Percentiles rank a stretch among this genome's conserved stretches.
These are phyloP conservation scores for Nasonia oneida DNA, from an alignment of 2,888 invertebrate genomes.

Conservation along the genomic window DNA sequence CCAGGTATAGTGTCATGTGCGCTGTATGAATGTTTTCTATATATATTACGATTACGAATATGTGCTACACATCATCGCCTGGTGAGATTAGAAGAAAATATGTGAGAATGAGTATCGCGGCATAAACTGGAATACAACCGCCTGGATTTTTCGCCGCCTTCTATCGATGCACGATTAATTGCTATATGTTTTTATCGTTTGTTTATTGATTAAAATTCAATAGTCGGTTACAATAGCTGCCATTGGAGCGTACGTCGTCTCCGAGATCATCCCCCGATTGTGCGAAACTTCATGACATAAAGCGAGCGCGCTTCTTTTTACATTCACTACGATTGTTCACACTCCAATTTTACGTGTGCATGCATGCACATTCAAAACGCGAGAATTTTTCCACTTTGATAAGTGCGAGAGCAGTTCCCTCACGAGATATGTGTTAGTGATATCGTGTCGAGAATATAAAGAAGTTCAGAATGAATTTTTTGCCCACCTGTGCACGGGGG, in stretches of 20 bases:
- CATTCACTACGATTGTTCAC: constrained; percentile 24
- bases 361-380: background rate
- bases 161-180: background rate
- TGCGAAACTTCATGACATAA: constrained; percentile 26
- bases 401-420: constrained; percentile 8
- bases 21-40: constrained; percentile 13
- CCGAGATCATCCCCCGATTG: background rate
- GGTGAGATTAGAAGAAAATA: background rate
- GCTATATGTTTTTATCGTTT: background rate
- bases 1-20: background rate
- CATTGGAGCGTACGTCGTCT: background rate
- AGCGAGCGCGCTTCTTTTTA: constrained; percentile 40
- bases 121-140: background rate
- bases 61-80: constrained; percentile 1
- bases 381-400: constrained; percentile 52
- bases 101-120: background rate
- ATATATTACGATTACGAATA: background rate
- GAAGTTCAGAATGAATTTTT: constrained; percentile 1
- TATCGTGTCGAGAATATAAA: background rate
- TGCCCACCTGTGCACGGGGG: background rate
- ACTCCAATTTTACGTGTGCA: background rate
- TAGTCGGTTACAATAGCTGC: constrained; percentile 12
- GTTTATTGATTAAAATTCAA: background rate
- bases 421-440: background rate
- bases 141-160: background rate